A percentile compares a stretch with the other conserved stretches of the same genome.
Evolutionary conservation across 2,888 invertebrate species (phyloP).

Genomic region (Habroteleia sp.): DNA sequence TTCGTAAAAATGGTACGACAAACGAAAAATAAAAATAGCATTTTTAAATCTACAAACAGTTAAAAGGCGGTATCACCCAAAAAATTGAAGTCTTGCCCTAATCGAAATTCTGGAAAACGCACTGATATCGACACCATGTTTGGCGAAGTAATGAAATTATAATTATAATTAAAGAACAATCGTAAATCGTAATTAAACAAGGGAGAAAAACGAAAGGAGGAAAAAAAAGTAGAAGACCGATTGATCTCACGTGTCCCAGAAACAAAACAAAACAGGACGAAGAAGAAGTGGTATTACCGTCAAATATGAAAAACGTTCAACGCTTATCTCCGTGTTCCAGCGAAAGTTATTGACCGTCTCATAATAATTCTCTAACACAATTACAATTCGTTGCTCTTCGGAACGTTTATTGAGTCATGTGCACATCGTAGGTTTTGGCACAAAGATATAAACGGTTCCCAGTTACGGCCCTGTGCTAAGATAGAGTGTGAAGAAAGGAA

Average conservation of each 20-base stretch:
- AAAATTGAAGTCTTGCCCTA: conserved; percentile 15
- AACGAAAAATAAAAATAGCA: background rate
- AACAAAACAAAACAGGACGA: conserved; percentile 46
- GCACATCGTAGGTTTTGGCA: conserved; percentile 69
- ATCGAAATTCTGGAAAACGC: conserved; percentile 75
- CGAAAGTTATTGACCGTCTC: conserved; percentile 57
- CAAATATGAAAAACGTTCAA: conserved; percentile 52
- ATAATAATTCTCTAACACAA: conserved; percentile 45
- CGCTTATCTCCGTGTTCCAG: conserved; percentile 34
- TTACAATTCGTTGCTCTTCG: conserved; percentile 72
- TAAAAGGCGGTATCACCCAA: no score
- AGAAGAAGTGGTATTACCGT: conserved; percentile 16
- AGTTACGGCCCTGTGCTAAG: conserved; percentile 76
- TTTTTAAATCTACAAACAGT: no score
- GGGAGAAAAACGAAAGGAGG: conserved; percentile 26
- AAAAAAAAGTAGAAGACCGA: conserved; percentile 38
- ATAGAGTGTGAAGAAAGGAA: conserved; percentile 73
- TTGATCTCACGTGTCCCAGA: conserved; percentile 30
- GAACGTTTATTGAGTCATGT: conserved; percentile 73
- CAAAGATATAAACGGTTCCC: conserved; percentile 71
- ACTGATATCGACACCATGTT: conserved; percentile 37
- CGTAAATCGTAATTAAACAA: conserved; percentile 32
- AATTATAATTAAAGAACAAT: conserved; percentile 35
- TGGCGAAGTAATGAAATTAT: conserved; percentile 32
- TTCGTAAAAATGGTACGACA: background rate